phyloP scores from a whole-genome alignment of 2,113 vertebrate genomes.

The Choloepus hoffmanni region DNA sequence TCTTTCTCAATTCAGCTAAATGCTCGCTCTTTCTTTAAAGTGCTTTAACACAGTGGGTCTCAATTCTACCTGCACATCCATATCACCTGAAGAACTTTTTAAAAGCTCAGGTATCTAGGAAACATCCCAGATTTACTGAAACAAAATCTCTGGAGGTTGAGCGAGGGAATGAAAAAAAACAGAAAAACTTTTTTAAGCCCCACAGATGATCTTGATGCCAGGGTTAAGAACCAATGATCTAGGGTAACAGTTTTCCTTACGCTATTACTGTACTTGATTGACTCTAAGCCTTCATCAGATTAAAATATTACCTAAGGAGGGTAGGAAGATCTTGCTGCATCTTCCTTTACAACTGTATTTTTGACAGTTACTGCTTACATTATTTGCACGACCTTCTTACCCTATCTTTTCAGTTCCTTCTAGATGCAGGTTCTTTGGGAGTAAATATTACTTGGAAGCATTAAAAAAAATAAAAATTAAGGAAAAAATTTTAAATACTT shows the following conservation, averaged over 20 bases:
- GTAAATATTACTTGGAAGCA: neutral
- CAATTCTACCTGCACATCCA: neutral
- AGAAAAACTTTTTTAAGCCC: neutral
- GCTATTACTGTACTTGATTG: neutral
- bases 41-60: neutral
- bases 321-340: neutral
- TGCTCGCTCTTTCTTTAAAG: neutral
- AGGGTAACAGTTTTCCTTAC: conserved; percentile 7
- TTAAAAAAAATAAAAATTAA: conserved; percentile 31
- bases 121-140: conserved; percentile 36
- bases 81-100: neutral
- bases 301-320: conserved; percentile 13
- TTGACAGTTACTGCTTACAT: neutral
- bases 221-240: neutral
- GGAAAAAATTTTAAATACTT: neutral
- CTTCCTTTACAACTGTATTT: neutral
- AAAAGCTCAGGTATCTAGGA: neutral
- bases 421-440: neutral
- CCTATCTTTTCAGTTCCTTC: neutral
- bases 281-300: neutral
- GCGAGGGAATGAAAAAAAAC: neutral
- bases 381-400: neutral
- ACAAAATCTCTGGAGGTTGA: neutral
- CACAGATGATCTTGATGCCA: neutral
- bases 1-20: conserved; percentile 32